Evolutionary conservation across 92 coral and sea anemone species (phyloP).

Genomic region (Pocillopora grandis): DNA sequence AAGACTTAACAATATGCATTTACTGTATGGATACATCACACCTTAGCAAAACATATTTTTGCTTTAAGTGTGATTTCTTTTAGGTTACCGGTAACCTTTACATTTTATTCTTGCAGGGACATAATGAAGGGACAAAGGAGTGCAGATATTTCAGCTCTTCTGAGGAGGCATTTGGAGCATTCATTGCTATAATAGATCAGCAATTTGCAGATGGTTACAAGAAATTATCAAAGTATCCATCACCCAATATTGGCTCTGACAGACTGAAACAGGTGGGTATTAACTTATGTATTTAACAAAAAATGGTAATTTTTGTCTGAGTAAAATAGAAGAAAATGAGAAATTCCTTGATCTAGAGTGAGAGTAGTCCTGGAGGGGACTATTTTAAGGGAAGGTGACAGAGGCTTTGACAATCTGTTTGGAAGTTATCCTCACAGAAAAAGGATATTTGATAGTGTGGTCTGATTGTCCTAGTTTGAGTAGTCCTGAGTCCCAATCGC

Average conservation of each 20-base stretch:
- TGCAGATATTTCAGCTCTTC: slow-evolving; percentile 59
- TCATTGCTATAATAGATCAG: slow-evolving; percentile 47
- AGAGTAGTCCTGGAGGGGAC: no score
- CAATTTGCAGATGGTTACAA: slow-evolving; percentile 15
- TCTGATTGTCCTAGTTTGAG: no score
- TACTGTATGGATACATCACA: no score
- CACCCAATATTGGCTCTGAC: slow-evolving; percentile 83
- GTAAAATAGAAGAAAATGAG: background rate
- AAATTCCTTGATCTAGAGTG: background rate
- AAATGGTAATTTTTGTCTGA: background rate
- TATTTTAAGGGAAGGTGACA: no score
- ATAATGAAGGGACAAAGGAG: slow-evolving; percentile 51
- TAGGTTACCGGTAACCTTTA: background rate
- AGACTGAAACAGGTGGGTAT: slow-evolving; percentile 63
- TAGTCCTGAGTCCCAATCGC: no score
- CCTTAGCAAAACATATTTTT: no score
- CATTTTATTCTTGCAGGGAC: slow-evolving; percentile 22
- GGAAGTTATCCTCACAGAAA: no score
- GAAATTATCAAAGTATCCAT: slow-evolving; percentile 20
- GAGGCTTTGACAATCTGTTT: no score
- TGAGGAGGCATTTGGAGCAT: slow-evolving; percentile 65
- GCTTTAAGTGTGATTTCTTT: no score
- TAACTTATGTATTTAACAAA: background rate
- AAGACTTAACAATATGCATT: no score
- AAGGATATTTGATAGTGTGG: no score